These are phyloP conservation scores for Trichonephila clavipes DNA, from an alignment of 1,140 invertebrate species.

Conservation along the genomic window DNA sequence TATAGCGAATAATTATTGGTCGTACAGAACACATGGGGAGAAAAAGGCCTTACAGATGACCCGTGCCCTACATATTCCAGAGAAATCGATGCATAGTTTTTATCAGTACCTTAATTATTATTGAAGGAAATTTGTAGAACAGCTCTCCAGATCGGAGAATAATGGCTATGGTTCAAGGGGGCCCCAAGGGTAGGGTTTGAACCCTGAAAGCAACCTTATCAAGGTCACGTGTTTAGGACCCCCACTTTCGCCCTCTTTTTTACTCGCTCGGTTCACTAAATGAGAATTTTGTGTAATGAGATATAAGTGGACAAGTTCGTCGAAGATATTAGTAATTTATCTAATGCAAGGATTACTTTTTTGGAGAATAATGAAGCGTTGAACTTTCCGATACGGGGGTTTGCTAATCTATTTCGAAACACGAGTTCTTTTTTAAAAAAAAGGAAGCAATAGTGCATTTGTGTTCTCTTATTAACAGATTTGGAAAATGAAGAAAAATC, in stretches of 20 bases:
- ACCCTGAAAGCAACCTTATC: conserved; percentile 32
- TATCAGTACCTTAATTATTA: conserved; percentile 59
- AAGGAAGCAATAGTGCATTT: neutral
- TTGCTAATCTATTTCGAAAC: neutral
- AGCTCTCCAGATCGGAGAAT: neutral
- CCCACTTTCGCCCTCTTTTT: conserved; percentile 3
- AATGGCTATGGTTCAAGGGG: conserved; percentile 14
- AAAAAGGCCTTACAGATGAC: neutral
- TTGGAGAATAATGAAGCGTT: neutral
- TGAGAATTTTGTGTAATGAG: conserved; percentile 55
- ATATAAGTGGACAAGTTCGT: conserved; percentile 37
- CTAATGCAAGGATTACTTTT: neutral
- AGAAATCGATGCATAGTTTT: conserved; percentile 14
- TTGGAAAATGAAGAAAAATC: neutral
- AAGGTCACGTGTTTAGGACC: conserved; percentile 40
- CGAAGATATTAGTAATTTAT: conserved; percentile 33
- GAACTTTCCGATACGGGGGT: neutral
- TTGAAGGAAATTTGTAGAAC: conserved; percentile 44
- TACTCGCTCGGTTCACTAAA: neutral
- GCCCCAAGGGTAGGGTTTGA: neutral
- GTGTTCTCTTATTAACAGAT: neutral
- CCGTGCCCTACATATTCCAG: conserved; percentile 32
- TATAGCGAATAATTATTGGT: conserved; percentile 63
- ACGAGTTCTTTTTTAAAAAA: no score
- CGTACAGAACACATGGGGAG: no score